phyloP scores from a whole-genome alignment of 2,113 vertebrate species.

The Suncus etruscus region DNA sequence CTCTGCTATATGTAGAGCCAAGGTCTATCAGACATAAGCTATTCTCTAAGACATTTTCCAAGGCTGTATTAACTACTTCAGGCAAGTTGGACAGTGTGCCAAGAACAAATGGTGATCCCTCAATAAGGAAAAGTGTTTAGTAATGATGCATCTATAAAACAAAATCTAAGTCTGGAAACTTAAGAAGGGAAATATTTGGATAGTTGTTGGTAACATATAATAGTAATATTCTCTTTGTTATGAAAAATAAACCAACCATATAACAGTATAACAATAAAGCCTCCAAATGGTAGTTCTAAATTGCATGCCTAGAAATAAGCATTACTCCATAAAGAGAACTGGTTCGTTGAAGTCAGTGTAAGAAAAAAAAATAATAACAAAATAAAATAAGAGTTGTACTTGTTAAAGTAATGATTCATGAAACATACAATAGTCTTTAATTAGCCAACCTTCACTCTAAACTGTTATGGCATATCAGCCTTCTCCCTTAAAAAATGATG shows the following conservation, averaged over 20 bases:
- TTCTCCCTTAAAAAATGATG: too few relatives aligned
- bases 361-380: neutral
- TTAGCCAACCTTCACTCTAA: too few relatives aligned
- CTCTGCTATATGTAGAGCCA: constrained; percentile 35
- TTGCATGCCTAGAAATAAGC: neutral
- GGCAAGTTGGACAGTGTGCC: constrained; percentile 11
- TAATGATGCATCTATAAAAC: neutral
- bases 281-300: neutral
- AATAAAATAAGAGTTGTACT: neutral
- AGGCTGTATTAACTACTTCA: constrained; percentile 56
- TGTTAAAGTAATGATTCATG: neutral
- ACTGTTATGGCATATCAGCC: too few relatives aligned
- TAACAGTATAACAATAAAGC: neutral
- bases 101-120: constrained; percentile 45
- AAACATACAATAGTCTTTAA: neutral
- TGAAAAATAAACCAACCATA: neutral
- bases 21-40: constrained; percentile 48
- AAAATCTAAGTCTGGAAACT: neutral
- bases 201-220: neutral
- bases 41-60: constrained; percentile 43
- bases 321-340: neutral
- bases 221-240: neutral
- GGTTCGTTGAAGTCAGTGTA: constrained; percentile 6
- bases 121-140: neutral
- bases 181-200: neutral